Evolutionary conservation across 2,797 vertebrate species (phyloP).

Genomic region (Clarias platycephalus): DNA sequence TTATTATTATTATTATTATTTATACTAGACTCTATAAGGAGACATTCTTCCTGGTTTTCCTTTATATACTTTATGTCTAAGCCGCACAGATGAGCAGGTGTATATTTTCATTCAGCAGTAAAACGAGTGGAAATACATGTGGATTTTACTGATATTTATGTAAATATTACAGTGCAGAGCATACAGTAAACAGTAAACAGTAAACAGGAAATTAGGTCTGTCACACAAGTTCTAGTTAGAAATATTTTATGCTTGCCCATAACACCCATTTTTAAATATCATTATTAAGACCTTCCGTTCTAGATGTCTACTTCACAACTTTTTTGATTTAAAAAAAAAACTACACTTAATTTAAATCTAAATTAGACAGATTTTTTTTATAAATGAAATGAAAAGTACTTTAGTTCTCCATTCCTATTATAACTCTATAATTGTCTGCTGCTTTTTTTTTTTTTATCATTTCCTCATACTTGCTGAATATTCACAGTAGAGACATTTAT

Average conservation of each 20-base stretch:
- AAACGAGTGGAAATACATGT: neutral
- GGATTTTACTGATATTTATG: neutral
- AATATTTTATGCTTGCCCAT: neutral
- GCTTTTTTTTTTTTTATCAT: too few species aligned
- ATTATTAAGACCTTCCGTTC: neutral
- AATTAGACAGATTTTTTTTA: too few species aligned
- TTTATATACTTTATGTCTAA: neutral
- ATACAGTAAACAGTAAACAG: neutral
- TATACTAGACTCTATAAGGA: neutral
- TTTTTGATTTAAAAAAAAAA: neutral
- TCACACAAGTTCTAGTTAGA: neutral
- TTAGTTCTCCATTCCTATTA: neutral
- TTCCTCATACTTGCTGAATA: neutral
- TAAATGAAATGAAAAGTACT: neutral
- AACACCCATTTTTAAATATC: neutral
- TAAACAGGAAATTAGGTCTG: neutral
- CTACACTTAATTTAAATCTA: too few species aligned
- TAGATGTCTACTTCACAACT: neutral
- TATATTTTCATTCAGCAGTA: neutral
- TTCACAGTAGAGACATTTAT: neutral
- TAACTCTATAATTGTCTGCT: neutral
- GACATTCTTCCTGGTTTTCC: neutral
- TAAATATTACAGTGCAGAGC: neutral
- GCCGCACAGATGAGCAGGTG: neutral
- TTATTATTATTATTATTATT: neutral